Conservation (phyloP, 92 coral and sea anemone species). For the Umimayanthus kanabou region DNA sequence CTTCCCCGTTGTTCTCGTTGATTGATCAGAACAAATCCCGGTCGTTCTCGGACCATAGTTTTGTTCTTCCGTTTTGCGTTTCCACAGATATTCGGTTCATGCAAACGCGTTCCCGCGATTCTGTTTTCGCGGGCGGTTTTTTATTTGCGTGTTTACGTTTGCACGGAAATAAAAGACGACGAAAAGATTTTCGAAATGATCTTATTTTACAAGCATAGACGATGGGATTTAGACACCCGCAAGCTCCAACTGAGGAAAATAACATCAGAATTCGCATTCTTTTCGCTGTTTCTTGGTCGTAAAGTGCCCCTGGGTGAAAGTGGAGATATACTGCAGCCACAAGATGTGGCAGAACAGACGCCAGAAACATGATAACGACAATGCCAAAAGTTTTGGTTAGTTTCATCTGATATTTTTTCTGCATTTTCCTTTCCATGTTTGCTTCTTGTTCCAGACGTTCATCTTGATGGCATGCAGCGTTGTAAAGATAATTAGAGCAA, state of each 20-base stretch:
- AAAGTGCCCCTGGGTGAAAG: slow-evolving; percentile 19
- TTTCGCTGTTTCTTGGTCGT: background rate
- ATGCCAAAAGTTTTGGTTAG: slow-evolving; percentile 18
- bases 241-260: slow-evolving; percentile 23
- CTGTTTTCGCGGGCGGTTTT: background rate
- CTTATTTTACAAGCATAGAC: slow-evolving; percentile 12
- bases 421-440: slow-evolving; percentile 30
- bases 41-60: slow-evolving; percentile 29
- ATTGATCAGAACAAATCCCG: slow-evolving; percentile 1
- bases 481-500: slow-evolving; percentile 29
- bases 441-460: slow-evolving; percentile 30
- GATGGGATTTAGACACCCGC: slow-evolving; percentile 35
- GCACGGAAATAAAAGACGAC: slow-evolving; percentile 11
- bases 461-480: slow-evolving; percentile 24
- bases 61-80: slow-evolving; percentile 3
- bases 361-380: background rate
- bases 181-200: slow-evolving; percentile 10
- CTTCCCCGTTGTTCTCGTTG: background rate
- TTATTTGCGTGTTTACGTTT: slow-evolving; percentile 1
- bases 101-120: slow-evolving; percentile 11
- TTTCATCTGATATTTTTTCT: slow-evolving; percentile 21
- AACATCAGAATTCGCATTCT: slow-evolving; percentile 26
- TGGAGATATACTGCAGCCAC: slow-evolving; percentile 27
- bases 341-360: slow-evolving; percentile 20
- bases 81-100: background rate